Conservation (phyloP, 2,113 vertebrate genomes). For the Microcebus tavaratra region DNA sequence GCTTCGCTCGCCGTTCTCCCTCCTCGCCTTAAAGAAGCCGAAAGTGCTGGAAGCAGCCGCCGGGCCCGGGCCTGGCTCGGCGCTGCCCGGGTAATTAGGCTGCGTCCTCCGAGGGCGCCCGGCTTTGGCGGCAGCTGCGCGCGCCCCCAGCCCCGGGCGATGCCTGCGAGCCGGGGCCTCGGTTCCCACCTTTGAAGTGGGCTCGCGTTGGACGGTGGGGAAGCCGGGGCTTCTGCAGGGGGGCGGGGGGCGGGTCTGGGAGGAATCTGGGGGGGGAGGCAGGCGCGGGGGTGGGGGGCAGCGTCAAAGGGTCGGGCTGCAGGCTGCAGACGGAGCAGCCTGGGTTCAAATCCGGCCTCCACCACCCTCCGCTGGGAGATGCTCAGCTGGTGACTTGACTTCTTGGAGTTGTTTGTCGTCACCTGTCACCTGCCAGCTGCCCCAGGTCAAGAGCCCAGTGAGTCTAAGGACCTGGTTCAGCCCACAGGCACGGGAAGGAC, state of each 20-base stretch:
- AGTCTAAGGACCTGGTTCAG: not conserved
- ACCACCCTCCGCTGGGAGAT: not conserved
- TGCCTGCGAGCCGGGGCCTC: not conserved
- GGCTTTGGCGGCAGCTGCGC: not conserved
- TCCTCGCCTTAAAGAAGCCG: not conserved
- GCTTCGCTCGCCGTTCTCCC: not conserved
- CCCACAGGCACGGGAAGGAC: not conserved
- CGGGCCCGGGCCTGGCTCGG: not conserved
- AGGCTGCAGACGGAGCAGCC: not conserved
- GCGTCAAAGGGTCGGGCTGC: not conserved
- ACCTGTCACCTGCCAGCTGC: not conserved
- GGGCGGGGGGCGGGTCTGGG: not conserved
- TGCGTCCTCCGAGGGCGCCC: not conserved
- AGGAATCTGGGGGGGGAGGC: not conserved
- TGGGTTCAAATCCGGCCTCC: not conserved
- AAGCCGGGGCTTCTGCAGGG: not conserved
- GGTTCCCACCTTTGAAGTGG: slow-evolving; percentile 52
- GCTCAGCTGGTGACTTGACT: not conserved
- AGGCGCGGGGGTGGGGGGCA: too few species aligned
- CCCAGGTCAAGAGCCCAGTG: not conserved
- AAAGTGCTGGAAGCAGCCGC: not conserved
- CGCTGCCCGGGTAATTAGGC: not conserved
- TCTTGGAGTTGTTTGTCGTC: not conserved
- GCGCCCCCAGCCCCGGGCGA: not conserved
- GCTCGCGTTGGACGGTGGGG: not conserved